These are phyloP conservation scores for Oeneis ivallda DNA, from an alignment of 2,888 invertebrate species.

Conservation along the genomic window DNA sequence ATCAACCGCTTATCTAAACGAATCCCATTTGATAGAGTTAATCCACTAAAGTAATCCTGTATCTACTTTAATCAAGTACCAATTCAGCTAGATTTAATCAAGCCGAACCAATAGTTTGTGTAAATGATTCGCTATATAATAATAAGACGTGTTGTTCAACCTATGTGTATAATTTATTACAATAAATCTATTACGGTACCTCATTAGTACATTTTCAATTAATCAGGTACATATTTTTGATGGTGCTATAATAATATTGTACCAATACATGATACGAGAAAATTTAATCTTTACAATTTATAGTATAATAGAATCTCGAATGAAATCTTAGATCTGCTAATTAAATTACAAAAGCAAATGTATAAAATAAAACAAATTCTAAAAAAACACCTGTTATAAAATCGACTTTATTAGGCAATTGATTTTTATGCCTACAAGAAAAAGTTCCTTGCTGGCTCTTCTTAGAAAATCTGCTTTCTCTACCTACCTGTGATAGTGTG, in stretches of 20 bases:
- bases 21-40: slow-evolving; percentile 24
- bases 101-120: slow-evolving; percentile 5
- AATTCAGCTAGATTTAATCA: slow-evolving; percentile 22
- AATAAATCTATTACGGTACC: neutral
- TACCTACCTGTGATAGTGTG: too few species aligned
- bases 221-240: too few species aligned
- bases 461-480: too few species aligned
- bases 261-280: neutral
- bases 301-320: too few species aligned
- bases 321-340: too few species aligned
- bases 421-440: too few species aligned
- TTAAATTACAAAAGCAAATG: too few species aligned
- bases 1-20: slow-evolving; percentile 5
- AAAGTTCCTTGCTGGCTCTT: too few species aligned
- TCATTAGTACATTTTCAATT: neutral
- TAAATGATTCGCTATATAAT: slow-evolving; percentile 20
- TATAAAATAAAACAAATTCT: too few species aligned
- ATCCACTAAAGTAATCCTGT: slow-evolving; percentile 25
- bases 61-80: slow-evolving; percentile 20
- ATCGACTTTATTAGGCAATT: too few species aligned
- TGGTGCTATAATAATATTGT: neutral
- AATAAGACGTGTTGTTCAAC: slow-evolving; percentile 2
- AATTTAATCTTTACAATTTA: neutral
- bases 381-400: too few species aligned
- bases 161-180: neutral